Evolutionary conservation across 2,888 invertebrate species (phyloP), one percentile per base, ranked within the genome.

Genomic region (Philonicus albiceps): DNA sequence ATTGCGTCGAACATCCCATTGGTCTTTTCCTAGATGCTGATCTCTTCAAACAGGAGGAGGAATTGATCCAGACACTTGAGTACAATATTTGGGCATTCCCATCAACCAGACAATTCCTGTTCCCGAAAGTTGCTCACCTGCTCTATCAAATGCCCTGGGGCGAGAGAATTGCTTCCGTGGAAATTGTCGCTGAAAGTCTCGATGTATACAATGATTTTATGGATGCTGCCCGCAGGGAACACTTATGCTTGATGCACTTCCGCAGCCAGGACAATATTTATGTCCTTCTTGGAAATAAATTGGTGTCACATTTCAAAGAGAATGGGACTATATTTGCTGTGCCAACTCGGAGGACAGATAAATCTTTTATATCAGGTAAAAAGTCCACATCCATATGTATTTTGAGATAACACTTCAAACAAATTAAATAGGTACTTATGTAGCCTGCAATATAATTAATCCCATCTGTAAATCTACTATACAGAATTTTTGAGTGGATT

Each of bases 71-170:
- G n/a, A 91, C 91, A 7, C 87, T 91, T 53, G 92, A 92, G 75
- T 92, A 91, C 86, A 91, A 91, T 89, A 91, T 92, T 7, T 92
- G 92, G 92, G 90, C 92, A 8, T 90, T 92, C 87, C 91, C 92
- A 1, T 89, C 91, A 1, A 89, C 90, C 0, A 90, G 90, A 0
- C 80, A 86, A 0, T 88, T 91, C 27, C 87, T 92, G 2, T 91
- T 92, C 78, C 91, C 92, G 2, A 92, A 91, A 73, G 91, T 91
- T 7, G 91, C 91, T 0, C 92, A 92, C 76, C 88, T 92, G 22
- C 87, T 92, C 31, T 91, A 92, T 85, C 91, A 92, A 88, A 91
- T 92, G 91, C 92, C 92, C 0, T 92, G 92, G 92, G 91, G 91
- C 31, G 91, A 91, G 73, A 90, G 90, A 74, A 91, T 91, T 43